Conservation (phyloP, 1,140 invertebrate species). For the Aphelinus atriplicis region DNA sequence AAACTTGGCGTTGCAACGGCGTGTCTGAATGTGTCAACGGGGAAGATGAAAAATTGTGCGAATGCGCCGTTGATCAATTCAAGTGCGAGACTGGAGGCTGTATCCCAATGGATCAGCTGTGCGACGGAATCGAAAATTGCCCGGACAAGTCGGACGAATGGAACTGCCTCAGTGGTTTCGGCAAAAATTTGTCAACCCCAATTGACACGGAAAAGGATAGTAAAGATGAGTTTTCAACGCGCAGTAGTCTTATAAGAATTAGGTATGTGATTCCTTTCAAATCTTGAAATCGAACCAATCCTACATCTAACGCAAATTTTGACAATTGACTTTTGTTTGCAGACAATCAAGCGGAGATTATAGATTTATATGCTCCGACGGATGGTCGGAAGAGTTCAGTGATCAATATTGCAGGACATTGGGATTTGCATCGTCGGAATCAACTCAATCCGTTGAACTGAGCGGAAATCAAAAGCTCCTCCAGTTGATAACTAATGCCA, state of each 20-base stretch:
- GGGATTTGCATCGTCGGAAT: constrained; percentile 65
- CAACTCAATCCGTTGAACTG: constrained; percentile 53
- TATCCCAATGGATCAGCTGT: constrained; percentile 65
- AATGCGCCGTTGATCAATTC: constrained; percentile 69
- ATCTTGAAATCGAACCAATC: too few relatives aligned
- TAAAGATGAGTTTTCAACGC: constrained; percentile 39
- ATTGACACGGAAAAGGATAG: constrained; percentile 37
- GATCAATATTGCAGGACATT: constrained; percentile 67
- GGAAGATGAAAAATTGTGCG: constrained; percentile 75
- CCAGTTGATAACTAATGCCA: constrained; percentile 58
- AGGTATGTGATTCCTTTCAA: constrained; percentile 44
- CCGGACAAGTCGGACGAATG: constrained; percentile 75
- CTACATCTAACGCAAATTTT: background rate
- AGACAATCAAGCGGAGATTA: constrained; percentile 61
- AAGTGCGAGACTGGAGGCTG: constrained; percentile 71
- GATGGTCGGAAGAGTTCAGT: constrained; percentile 68
- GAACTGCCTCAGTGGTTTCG: constrained; percentile 61
- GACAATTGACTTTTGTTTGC: constrained; percentile 31
- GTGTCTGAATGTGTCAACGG: constrained; percentile 70
- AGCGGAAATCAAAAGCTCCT: constrained; percentile 50
- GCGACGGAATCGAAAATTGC: constrained; percentile 72
- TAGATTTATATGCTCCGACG: constrained; percentile 65
- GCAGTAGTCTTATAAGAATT: constrained; percentile 53
- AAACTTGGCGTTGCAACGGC: constrained; percentile 72
- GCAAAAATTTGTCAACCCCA: constrained; percentile 33